Percentiles rank a stretch among this genome's conserved stretches.
These are phyloP conservation scores for Peromyscus melanophrys DNA, from an alignment of 2,797 vertebrate genomes.

Conservation along the genomic window DNA sequence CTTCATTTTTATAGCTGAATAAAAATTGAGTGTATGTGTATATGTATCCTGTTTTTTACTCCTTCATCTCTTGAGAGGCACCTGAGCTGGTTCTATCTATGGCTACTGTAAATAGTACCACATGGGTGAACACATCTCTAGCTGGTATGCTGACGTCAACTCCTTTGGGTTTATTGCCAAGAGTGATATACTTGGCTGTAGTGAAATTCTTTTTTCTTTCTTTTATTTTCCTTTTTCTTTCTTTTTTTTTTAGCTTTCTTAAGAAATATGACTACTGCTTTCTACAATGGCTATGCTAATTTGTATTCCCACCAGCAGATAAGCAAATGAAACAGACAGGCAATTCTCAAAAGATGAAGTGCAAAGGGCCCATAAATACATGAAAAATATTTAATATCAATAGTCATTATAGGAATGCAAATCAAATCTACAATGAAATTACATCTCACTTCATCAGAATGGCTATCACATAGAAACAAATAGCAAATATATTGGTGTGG, in stretches of 20 bases:
- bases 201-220: neutral
- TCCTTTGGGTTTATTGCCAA: neutral
- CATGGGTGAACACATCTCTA: neutral
- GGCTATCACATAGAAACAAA: neutral
- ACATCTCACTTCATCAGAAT: neutral
- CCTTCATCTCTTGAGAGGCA: neutral
- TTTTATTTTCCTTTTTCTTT: no score
- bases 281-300: neutral
- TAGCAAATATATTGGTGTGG: neutral
- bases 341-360: neutral
- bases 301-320: neutral
- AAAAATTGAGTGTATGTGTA: neutral
- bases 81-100: neutral
- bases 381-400: neutral
- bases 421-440: neutral
- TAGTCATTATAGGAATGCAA: neutral
- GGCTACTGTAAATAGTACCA: neutral
- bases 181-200: neutral
- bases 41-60: neutral
- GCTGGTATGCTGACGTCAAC: neutral
- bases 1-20: neutral
- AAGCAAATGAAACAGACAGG: neutral
- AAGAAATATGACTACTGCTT: neutral
- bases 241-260: neutral
- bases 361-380: no score